Conservation (phyloP, 1,140 invertebrate genomes). For the Bombus impatiens region DNA sequence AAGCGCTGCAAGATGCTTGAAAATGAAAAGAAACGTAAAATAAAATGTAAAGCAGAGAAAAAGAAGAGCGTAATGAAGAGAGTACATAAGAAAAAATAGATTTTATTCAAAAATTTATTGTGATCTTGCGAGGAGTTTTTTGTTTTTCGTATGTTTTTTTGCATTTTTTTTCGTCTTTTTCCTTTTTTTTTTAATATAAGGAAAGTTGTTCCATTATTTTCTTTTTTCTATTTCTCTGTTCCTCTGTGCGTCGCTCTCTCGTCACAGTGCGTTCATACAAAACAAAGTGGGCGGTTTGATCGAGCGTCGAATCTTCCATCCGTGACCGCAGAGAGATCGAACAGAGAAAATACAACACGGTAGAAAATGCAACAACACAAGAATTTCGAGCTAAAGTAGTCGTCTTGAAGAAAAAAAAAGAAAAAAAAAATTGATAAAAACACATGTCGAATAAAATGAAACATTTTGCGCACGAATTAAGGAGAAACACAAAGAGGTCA, state of each 20-base stretch:
- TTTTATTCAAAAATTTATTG: slow-evolving; percentile 55
- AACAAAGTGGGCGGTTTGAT: slow-evolving; percentile 10
- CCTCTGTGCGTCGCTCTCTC: not conserved
- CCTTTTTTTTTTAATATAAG: not conserved
- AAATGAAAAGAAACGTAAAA: not conserved
- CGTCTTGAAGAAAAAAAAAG: not conserved
- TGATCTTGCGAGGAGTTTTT: slow-evolving; percentile 33
- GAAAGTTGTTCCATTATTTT: slow-evolving; percentile 13
- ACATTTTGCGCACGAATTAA: slow-evolving; percentile 56
- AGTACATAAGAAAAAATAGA: slow-evolving; percentile 53
- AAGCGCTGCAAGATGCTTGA: not conserved
- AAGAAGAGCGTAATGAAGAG: slow-evolving; percentile 40
- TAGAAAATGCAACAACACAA: slow-evolving; percentile 17
- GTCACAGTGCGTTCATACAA: slow-evolving; percentile 1
- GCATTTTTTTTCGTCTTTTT: slow-evolving; percentile 14
- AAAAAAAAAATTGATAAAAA: slow-evolving; percentile 27
- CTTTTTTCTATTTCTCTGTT: slow-evolving; percentile 7
- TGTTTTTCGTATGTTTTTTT: not conserved
- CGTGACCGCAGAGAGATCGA: slow-evolving; percentile 23
- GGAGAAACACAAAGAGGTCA: slow-evolving; percentile 63
- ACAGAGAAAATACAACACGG: slow-evolving; percentile 22
- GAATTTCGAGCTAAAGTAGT: not conserved
- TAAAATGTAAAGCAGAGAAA: slow-evolving; percentile 7
- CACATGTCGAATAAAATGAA: slow-evolving; percentile 43
- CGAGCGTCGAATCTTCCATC: slow-evolving; percentile 11